phyloP scores from a whole-genome alignment of 2,888 invertebrate genomes.

The Anodontia alba region DNA sequence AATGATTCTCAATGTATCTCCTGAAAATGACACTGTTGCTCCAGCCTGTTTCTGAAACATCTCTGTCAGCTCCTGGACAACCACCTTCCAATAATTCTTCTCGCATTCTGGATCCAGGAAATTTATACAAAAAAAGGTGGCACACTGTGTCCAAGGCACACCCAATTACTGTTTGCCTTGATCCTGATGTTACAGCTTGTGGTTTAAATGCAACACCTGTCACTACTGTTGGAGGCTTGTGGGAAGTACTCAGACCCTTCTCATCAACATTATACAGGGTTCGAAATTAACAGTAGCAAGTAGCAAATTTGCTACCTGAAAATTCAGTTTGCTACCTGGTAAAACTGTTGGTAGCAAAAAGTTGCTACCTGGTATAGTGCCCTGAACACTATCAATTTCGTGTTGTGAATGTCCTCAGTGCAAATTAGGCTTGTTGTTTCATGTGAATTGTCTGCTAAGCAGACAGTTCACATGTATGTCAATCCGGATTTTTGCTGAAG shows the following conservation, averaged over 20 bases:
- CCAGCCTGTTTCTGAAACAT: neutral
- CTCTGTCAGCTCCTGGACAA: neutral
- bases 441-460: too few species aligned
- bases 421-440: too few species aligned
- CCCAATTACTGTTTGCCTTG: neutral
- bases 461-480: too few species aligned
- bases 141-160: neutral
- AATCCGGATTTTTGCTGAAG: too few species aligned
- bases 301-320: too few species aligned
- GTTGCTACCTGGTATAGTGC: too few species aligned
- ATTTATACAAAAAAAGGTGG: neutral
- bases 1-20: neutral
- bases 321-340: too few species aligned
- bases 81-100: neutral
- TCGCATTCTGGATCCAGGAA: neutral
- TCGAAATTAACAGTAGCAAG: too few species aligned
- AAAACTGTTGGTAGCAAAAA: too few species aligned
- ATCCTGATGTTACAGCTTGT: neutral
- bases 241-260: neutral
- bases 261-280: too few species aligned
- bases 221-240: neutral
- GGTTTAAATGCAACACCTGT: neutral
- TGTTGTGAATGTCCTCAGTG: too few species aligned
- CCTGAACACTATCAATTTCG: too few species aligned
- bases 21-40: neutral